phyloP scores from a whole-genome alignment of 1,140 invertebrate genomes.

The Zaprionus vittiger region DNA sequence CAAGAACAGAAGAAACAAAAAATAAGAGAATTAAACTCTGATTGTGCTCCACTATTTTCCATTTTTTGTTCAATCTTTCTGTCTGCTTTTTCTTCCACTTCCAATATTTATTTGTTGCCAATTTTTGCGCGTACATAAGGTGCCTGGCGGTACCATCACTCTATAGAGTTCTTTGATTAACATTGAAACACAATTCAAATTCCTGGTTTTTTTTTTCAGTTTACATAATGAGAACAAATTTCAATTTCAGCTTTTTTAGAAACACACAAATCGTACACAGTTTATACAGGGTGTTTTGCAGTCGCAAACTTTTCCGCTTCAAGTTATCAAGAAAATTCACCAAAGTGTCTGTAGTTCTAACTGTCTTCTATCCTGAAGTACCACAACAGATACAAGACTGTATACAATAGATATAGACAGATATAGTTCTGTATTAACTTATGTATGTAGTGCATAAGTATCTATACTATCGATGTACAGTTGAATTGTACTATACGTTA shows the following conservation, averaged over 20 bases:
- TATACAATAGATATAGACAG: too few relatives aligned
- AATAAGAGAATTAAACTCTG: slow-evolving; percentile 26
- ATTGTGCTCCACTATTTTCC: slow-evolving; percentile 31
- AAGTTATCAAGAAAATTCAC: too few relatives aligned
- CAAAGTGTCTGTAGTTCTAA: too few relatives aligned
- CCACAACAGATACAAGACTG: too few relatives aligned
- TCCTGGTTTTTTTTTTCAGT: not conserved
- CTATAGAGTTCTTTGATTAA: not conserved
- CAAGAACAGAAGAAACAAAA: slow-evolving; percentile 8
- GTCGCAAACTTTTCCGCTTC: too few relatives aligned
- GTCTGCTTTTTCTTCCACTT: slow-evolving; percentile 18
- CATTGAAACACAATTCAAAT: not conserved
- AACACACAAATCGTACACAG: not conserved
- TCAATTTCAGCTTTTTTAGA: not conserved
- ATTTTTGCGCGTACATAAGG: slow-evolving; percentile 9
- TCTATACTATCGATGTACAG: too few relatives aligned
- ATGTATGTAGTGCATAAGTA: too few relatives aligned
- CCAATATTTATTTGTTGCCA: slow-evolving; percentile 24
- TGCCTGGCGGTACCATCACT: not conserved
- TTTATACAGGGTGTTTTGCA: not conserved
- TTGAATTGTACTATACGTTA: too few relatives aligned
- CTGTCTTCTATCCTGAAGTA: too few relatives aligned
- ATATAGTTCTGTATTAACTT: too few relatives aligned
- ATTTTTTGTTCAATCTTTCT: slow-evolving; percentile 17
- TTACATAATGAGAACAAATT: not conserved